Base-by-base conservation (phyloP, 2,888 invertebrate genomes). In the Sphaerophoria taeniata region DNA sequence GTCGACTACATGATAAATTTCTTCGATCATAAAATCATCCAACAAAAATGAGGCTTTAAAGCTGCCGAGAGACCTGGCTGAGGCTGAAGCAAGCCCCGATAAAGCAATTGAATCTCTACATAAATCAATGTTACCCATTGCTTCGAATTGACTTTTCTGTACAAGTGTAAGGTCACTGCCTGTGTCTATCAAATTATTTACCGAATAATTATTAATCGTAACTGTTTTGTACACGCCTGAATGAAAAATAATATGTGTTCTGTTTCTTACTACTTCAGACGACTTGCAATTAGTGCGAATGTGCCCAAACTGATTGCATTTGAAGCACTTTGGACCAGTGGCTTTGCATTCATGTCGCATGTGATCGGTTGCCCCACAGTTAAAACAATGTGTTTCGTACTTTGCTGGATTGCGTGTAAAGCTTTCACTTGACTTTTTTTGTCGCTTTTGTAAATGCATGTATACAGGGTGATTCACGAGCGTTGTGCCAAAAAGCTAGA, bases 221-320 rank as follows among this genome's bases (percentile, higher is more conserved):
- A 56, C 36, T 9, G 56, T 34, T 4, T 56, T 56, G 9, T 36
- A 56, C 36, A 56, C 36, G 56, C 56, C 34, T 56, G 56, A 55
- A 6, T 33, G n/a, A n/a, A 33, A 55, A n/a, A 55, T 55, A 16
- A 58, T 4, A 56, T 33, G 53, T 14, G 58, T 58, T 4, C 11
- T 58, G 14, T 58, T 58, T 9, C 16, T 16, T 16, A 39, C 58
- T 58, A 36, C 1, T 0, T 1, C 9, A 16, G 34, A 39, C 7
- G 58, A 39, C 16, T 36, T 58, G 14, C 72, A 73, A 11, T 73
- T 73, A 36, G 69, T 14, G 0, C 69, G 43, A 3, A 74, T 79
- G 14, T 74, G 73, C 11, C 69, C 69, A 51, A 73, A 79, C 7
- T 67, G 51, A 34, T 58, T 67, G 60, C 79, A 69, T 6, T 53